A percentile compares a stretch with the other conserved stretches of the same genome.
These are phyloP conservation scores for Drosophila bifasciata DNA, from an alignment of 1,140 invertebrate genomes.

Conservation along the genomic window DNA sequence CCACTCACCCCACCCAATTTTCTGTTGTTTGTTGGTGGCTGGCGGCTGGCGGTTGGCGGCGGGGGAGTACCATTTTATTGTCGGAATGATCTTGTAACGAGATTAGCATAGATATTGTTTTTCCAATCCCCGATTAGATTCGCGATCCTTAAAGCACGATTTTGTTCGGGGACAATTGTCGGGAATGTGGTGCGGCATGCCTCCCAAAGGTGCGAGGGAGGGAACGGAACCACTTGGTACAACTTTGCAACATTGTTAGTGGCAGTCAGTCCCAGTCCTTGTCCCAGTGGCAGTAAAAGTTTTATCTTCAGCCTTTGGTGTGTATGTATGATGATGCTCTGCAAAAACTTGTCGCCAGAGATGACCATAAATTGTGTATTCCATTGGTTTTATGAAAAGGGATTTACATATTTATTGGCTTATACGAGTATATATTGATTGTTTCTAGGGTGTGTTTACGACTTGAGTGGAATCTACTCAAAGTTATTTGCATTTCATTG, in stretches of 20 bases:
- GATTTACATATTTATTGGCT: constrained; percentile 34
- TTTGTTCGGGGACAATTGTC: constrained; percentile 59
- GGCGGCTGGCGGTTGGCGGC: too few relatives aligned
- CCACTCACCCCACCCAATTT: constrained; percentile 42
- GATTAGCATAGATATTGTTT: constrained; percentile 82
- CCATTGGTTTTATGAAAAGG: constrained; percentile 33
- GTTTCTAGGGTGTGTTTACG: constrained; percentile 30
- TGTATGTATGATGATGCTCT: constrained; percentile 5
- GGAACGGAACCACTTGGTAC: constrained; percentile 37
- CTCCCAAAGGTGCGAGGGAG: constrained; percentile 15
- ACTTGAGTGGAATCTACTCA: neutral
- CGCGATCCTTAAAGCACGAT: constrained; percentile 55
- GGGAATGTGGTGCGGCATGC: constrained; percentile 44
- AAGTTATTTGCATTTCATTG: constrained; percentile 36
- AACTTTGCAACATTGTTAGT: constrained; percentile 49
- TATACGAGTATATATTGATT: constrained; percentile 4
- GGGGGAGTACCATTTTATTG: constrained; percentile 69
- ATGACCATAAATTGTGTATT: constrained; percentile 23
- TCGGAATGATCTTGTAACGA: constrained; percentile 76
- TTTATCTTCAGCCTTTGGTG: constrained; percentile 22
- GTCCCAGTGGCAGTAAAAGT: constrained; percentile 32
- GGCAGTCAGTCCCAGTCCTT: constrained; percentile 21
- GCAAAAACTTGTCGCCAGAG: neutral
- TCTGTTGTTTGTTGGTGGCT: constrained; percentile 32
- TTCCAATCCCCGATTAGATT: constrained; percentile 78